Evolutionary conservation across 2,113 vertebrate species (phyloP).

Genomic region (Sprattus sprattus): DNA sequence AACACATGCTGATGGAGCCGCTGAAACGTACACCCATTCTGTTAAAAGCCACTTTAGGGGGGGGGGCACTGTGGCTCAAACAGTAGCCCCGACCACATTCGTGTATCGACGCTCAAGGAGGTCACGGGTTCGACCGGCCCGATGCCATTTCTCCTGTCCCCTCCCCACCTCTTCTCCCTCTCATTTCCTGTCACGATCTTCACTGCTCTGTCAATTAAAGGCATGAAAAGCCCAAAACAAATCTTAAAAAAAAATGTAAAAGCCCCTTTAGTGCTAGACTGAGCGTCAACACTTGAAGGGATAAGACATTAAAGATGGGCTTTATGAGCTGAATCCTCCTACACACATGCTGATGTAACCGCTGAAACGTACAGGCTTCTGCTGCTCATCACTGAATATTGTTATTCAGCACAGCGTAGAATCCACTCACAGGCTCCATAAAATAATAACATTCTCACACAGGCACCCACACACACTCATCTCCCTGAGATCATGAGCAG

Average conservation of each 20-base stretch:
- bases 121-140: no score
- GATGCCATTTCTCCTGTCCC: no score
- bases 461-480: background rate
- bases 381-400: conserved; percentile 5
- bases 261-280: background rate
- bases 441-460: background rate
- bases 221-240: no score
- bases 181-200: no score
- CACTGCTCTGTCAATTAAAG: no score
- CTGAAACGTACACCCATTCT: background rate
- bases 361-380: background rate
- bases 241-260: no score
- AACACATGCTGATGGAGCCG: background rate
- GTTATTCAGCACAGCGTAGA: background rate
- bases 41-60: no score
- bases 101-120: no score
- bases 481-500: background rate
- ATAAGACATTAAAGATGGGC: background rate
- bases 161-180: no score
- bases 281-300: background rate
- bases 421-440: background rate
- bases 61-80: no score
- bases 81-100: no score
- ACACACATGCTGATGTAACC: background rate
- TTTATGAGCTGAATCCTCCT: background rate